Evolutionary conservation across 2,113 vertebrate genomes (phyloP).

Genomic region (Orthonyx spaldingii): DNA sequence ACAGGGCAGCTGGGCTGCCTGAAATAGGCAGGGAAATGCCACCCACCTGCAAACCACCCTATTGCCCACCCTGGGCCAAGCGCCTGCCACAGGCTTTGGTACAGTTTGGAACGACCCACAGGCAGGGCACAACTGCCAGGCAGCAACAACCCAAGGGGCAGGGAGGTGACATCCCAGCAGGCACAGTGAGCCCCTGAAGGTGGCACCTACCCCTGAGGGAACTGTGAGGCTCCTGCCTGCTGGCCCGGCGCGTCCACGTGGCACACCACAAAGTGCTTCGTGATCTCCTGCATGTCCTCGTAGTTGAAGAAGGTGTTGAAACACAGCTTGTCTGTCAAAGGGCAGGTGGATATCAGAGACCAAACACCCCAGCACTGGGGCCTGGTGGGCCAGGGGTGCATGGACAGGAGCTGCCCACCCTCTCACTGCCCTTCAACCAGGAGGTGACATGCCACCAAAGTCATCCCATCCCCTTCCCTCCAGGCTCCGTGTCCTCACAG

Average conservation of each 20-base stretch:
- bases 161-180: not conserved
- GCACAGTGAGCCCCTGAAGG: not conserved
- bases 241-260: slow-evolving; percentile 93
- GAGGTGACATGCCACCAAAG: not conserved
- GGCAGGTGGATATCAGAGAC: not conserved
- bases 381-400: not conserved
- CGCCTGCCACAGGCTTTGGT: not conserved
- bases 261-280: slow-evolving; percentile 96
- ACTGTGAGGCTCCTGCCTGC: slow-evolving; percentile 85
- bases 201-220: slow-evolving; percentile 89
- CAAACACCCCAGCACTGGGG: rapidly evolving
- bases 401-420: not conserved
- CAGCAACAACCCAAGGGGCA: not conserved
- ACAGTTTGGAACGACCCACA: not conserved
- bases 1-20: not conserved
- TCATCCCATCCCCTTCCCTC: not conserved
- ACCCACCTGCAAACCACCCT: not conserved
- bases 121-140: not conserved
- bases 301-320: slow-evolving; percentile 96
- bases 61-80: not conserved
- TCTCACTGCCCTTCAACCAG: not conserved
- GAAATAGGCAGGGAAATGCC: not conserved
- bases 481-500: not conserved
- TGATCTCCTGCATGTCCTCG: slow-evolving; percentile 98
- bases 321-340: slow-evolving; percentile 91